phyloP scores from a whole-genome alignment of 35 echinoderm and acorn worm genomes.

The Heliocidaris erythrogramma region DNA sequence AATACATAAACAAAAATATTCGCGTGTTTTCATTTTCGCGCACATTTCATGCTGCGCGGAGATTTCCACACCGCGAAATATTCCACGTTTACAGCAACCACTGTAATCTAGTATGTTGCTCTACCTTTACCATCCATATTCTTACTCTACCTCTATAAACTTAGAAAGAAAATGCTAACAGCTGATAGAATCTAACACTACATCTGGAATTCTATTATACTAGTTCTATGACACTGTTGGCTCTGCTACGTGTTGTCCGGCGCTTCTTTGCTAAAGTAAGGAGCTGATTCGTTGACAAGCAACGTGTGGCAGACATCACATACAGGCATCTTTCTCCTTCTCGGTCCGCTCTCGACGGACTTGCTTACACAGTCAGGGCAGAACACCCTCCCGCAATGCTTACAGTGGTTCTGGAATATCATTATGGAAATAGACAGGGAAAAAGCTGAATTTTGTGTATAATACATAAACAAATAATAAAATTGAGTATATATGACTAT shows the following conservation, averaged over 20 bases:
- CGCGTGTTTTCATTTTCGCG: too few relatives aligned
- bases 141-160: neutral
- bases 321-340: conserved; percentile 82
- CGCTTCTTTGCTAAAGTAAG: conserved; percentile 82
- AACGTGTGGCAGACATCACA: conserved; percentile 92
- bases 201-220: neutral
- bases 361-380: conserved; percentile 86
- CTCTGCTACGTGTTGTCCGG: conserved; percentile 71
- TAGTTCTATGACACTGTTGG: neutral
- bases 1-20: too few relatives aligned
- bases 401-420: conserved; percentile 74
- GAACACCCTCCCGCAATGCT: conserved; percentile 85
- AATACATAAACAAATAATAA: too few relatives aligned
- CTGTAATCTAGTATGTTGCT: neutral
- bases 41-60: too few relatives aligned
- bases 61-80: too few relatives aligned
- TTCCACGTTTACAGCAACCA: too few relatives aligned
- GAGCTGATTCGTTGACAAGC: conserved; percentile 87
- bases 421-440: neutral
- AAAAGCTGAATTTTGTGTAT: neutral
- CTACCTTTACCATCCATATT: neutral
- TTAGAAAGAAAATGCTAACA: neutral
- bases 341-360: conserved; percentile 80
- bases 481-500: too few relatives aligned
- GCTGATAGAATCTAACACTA: neutral